Conservation (phyloP, 2,888 invertebrate genomes). For the Parochlus steinenii region DNA sequence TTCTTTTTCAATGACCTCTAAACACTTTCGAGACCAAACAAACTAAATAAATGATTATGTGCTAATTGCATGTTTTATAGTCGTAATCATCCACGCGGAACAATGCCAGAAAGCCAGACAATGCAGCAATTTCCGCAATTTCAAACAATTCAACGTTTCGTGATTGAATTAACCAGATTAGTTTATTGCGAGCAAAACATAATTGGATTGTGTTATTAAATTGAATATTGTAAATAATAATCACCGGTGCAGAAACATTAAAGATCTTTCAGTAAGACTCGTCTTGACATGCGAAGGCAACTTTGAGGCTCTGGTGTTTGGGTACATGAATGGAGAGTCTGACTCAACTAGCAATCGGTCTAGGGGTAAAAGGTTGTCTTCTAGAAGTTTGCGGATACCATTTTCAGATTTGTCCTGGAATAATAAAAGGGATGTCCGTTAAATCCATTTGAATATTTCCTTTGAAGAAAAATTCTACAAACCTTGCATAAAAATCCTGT, state of each 20-base stretch:
- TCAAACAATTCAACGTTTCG: no score
- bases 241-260: constrained; percentile 30
- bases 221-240: not conserved
- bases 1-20: no score
- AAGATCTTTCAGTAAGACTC: constrained; percentile 64
- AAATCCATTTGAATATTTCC: not conserved
- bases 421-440: constrained; percentile 37
- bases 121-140: no score
- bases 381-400: constrained; percentile 68
- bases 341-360: constrained; percentile 80
- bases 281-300: constrained; percentile 76
- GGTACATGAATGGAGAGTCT: constrained; percentile 93
- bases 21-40: no score
- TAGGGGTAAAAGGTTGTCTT: constrained; percentile 63
- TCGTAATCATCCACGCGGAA: no score
- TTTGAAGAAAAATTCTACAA: constrained; percentile 1
- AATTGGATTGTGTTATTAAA: not conserved
- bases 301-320: constrained; percentile 85
- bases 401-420: constrained; percentile 88
- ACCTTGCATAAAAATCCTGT: constrained; percentile 42
- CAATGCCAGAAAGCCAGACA: no score
- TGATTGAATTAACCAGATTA: no score
- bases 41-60: no score
- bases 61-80: no score
- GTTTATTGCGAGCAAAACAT: no score